Base-by-base conservation (phyloP, 2,797 vertebrate species). In the Pantherophis alleghaniensis region DNA sequence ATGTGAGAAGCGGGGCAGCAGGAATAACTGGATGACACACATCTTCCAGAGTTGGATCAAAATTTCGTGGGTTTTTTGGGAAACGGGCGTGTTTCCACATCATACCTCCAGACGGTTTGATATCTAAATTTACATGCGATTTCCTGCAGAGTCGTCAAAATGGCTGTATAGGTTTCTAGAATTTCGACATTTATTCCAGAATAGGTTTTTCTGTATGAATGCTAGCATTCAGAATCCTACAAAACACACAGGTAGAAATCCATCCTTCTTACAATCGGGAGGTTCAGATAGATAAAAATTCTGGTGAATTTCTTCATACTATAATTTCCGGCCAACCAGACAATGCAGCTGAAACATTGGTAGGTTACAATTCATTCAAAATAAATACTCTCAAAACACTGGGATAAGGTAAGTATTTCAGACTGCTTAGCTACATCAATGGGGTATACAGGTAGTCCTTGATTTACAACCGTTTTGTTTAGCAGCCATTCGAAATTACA, bases 1-100 rank as follows among this genome's bases (percentile, higher is more conserved):
- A 90, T 87, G 91, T 10, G 93, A 93, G 93, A 90, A 92, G 74
- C 4, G 10, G 7, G 57, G 42, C 22, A 87, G 55, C 37, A 89
- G n/a, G 20, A 59, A 86, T 24, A 2, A 87, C 13, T 2, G 18
- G 55, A 14, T 26, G 22, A 3, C 26, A 56, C 7, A 14, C 7
- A 26, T 55, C n/a, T 88, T 37, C 26, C 42, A 20, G 51, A 86
- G 60, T 53, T 26, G 26, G 16, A 4, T 42, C 10, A n/a, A 42
- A 53, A 3, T 20, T 59, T 57, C 0, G 20, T 51, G 14, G 32
- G 22, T 26, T 74, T 74, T 74, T 55, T 4, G 37, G 42, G 22
- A 47, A 83, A 53, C 3, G 1, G 26, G n/a, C 13, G 28, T 26
- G 55, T 26, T n/a, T 66, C 32, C 59, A 26, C 26, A 87, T 86